Base-by-base conservation (phyloP, 2,888 invertebrate species). In the Minunthozetes semirufus region DNA sequence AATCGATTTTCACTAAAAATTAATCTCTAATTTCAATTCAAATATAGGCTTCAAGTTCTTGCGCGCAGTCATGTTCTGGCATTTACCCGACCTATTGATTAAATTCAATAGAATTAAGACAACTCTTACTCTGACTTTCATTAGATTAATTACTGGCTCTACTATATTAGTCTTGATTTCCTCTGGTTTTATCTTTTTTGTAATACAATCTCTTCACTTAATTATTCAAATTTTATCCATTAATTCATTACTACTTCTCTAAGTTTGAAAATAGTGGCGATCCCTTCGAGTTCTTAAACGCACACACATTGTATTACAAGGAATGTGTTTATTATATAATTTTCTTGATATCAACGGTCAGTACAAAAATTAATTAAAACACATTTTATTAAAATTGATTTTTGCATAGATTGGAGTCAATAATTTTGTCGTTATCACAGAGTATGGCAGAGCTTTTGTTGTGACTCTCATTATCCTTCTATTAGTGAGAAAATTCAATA, bases 71-170 rank as follows among this genome's bases (percentile, higher is more conserved):
- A 91, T 99, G 85, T 90, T 99, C 87, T 97, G 99, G 96, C 98
- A 97, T 85, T 96, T 99, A 87, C 98, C 99, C 86, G 99, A 99
- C 88, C 98, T 99, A 88, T 90, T 99, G 86, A 98, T 98, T 88
- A 99, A 99, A 89, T 91, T 99, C 87, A 99, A 99, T 88, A 94
- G 99, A 87, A 89, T 99, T 86, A 98, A 98, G 88, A 99, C 98
- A 86, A 98, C 97, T 87, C 97, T 95, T 87, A 95, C 96, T 85
- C 99, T 56, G 13, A 56, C 56, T 50, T 50, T 17, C n/a, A 17
- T 17, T 50, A 2, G 11, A n/a, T 50, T 50, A 17, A 50, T n/a
- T 50, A 50, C 50, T n/a, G 17, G 50, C 17, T 50, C n/a, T 19
- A n/a, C 50, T 6, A n/a, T 50, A 5, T n/a, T 19, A n/a, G 19